Evolutionary conservation across 2,797 vertebrate species (phyloP), one percentile per base, ranked within the genome.

Genomic region (Lepus townsendii): DNA sequence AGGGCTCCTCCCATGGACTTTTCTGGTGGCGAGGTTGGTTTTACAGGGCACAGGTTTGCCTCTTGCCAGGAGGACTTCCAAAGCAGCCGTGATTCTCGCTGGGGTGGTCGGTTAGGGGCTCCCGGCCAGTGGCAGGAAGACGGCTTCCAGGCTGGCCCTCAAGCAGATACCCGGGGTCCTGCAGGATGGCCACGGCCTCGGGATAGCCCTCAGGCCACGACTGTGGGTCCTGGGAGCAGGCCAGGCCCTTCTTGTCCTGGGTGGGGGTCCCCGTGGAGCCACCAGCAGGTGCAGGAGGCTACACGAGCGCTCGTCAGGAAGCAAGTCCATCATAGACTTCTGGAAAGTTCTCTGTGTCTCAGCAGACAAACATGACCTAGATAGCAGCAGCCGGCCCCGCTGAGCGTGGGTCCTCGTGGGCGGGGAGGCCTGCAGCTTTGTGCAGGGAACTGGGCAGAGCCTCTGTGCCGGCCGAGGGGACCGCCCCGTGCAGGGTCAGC

Each of bases 171-270:
- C 0, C 4, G 42, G 19, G 27, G 20, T 26, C 22, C 47, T 35
- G 11, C 52, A 27, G 78, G 63, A 4, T n/a, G 38, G 35, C 42
- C 3, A 3, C 8, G 62, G 47, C 54, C 54, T 57, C 42, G 1
- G 42, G 42, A 42, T 42, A 42, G 63, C 47, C 42, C n/a, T 73
- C 68, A 26, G 26, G 22, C 35, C 1, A 1, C 0, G 69, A 24
- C 73, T 30, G 6, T 54, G 0, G 2, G 26, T 4, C 5, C 38
- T 3, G 0, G 3, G 8, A 32, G 26, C 0, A 2, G 38, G 12
- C 20, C 17, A 0, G 24, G 4, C 22, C 42, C 47, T 14, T 66
- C 52, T 26, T 2, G 3, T 32, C 32, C 38, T 7, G 7, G 24
- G 30, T 7, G 42, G 42, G 72, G n/a, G 50, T 19, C 65, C 73